These are phyloP conservation scores for Eupeodes latifasciatus DNA, from an alignment of 2,888 invertebrate genomes.

Conservation along the genomic window DNA sequence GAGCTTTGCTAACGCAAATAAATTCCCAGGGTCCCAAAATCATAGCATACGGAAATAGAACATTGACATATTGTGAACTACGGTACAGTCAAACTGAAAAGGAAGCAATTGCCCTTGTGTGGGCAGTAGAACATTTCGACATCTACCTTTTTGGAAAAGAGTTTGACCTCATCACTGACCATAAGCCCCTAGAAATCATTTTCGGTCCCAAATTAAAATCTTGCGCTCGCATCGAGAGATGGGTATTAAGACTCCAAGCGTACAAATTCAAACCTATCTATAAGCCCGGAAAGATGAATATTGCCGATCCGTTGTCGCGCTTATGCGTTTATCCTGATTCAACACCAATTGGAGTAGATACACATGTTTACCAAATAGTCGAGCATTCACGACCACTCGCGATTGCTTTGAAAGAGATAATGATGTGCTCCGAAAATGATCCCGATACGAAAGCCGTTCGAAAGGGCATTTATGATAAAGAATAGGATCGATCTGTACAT, in stretches of 20 bases:
- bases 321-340: constrained; percentile 30
- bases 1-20: constrained; percentile 67
- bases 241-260: constrained; percentile 77
- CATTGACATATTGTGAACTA: constrained; percentile 60
- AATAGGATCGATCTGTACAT: constrained; percentile 19
- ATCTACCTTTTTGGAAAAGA: constrained; percentile 81
- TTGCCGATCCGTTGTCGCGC: constrained; percentile 78
- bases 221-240: constrained; percentile 77
- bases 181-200: constrained; percentile 79
- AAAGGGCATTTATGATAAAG: constrained; percentile 29
- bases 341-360: constrained; percentile 27
- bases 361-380: constrained; percentile 28
- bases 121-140: constrained; percentile 77
- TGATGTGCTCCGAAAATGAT: constrained; percentile 28
- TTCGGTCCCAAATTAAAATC: constrained; percentile 76
- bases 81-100: constrained; percentile 69
- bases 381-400: constrained; percentile 21
- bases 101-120: constrained; percentile 80
- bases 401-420: too few relatives aligned
- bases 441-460: constrained; percentile 2
- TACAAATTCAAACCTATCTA: constrained; percentile 75
- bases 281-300: constrained; percentile 77
- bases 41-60: constrained; percentile 77
- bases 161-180: constrained; percentile 79
- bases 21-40: constrained; percentile 20